Evolutionary conservation across 2,113 vertebrate genomes (phyloP).

Genomic region (Anseranas semipalmata): DNA sequence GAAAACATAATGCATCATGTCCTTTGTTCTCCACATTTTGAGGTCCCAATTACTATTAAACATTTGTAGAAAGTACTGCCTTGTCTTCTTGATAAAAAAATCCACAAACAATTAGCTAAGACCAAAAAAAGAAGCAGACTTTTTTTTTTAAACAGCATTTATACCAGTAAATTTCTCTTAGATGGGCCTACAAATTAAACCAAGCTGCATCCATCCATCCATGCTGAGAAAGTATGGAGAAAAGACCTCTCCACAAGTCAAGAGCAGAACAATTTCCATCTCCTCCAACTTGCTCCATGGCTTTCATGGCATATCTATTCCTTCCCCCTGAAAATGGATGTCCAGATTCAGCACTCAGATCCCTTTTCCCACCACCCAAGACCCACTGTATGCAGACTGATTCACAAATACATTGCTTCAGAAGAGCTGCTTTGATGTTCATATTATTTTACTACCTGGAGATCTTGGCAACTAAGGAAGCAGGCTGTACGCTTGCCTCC

Average conservation of each 20-base stretch:
- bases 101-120: neutral
- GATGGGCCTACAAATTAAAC: neutral
- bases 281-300: neutral
- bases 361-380: neutral
- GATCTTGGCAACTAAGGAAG: neutral
- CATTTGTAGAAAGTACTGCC: neutral
- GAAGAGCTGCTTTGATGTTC: neutral
- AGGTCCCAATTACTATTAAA: neutral
- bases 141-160: neutral
- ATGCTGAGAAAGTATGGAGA: neutral
- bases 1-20: neutral
- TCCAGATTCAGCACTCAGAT: neutral
- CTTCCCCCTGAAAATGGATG: neutral
- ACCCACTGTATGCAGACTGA: neutral
- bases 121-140: neutral
- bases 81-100: neutral
- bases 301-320: neutral
- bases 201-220: neutral
- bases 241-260: neutral
- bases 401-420: neutral
- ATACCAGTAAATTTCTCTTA: neutral
- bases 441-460: neutral
- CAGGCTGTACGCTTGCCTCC: neutral
- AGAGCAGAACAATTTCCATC: neutral
- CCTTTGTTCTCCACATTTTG: neutral